These are phyloP conservation scores for Aquatica leii DNA, from an alignment of 2,888 invertebrate genomes.

Conservation along the genomic window DNA sequence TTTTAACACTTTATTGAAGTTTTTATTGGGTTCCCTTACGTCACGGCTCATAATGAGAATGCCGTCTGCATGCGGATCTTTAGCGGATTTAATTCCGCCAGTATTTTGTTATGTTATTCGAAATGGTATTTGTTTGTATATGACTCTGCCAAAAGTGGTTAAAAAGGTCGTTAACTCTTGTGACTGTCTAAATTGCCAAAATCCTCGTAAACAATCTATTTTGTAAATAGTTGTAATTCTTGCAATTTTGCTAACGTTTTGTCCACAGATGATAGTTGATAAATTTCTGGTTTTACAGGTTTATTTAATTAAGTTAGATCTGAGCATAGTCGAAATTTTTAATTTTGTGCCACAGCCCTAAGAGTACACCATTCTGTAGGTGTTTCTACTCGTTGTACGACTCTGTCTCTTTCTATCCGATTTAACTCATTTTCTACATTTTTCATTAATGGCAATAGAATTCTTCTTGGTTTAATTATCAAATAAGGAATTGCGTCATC, in stretches of 20 bases:
- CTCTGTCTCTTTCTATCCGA: background rate
- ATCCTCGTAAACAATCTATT: background rate
- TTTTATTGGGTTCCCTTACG: too few relatives aligned
- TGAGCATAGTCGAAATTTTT: background rate
- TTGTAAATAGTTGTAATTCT: background rate
- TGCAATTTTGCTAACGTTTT: background rate
- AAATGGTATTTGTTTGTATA: too few relatives aligned
- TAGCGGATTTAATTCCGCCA: too few relatives aligned
- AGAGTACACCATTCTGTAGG: background rate
- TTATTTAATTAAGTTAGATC: background rate
- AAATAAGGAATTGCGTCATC: too few relatives aligned
- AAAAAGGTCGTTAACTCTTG: too few relatives aligned
- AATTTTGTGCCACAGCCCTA: background rate
- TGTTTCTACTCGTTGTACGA: background rate
- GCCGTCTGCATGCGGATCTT: too few relatives aligned
- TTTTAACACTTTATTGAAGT: too few relatives aligned
- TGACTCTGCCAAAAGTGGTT: too few relatives aligned
- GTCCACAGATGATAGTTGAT: background rate
- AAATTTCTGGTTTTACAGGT: background rate
- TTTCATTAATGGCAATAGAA: too few relatives aligned
- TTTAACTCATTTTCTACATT: background rate
- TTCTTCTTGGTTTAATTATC: too few relatives aligned
- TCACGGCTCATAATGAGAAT: too few relatives aligned
- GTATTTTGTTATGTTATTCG: too few relatives aligned
- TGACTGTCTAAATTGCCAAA: background rate